Conservation (phyloP, 2,888 invertebrate species). For the Tinea trinotella region DNA sequence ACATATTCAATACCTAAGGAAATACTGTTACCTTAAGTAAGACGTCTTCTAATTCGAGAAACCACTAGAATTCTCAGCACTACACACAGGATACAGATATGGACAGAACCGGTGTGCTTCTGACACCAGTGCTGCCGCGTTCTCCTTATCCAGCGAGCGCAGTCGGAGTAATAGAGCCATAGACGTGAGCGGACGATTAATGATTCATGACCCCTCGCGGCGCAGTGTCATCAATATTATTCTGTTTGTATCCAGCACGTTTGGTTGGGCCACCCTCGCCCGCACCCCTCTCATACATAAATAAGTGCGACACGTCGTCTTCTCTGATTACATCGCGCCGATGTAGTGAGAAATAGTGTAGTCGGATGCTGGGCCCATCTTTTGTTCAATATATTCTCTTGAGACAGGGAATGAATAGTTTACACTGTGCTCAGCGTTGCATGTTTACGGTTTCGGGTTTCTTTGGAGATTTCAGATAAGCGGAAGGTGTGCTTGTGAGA, state of each 20-base stretch:
- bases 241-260: conserved; percentile 70
- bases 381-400: conserved; percentile 67
- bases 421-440: conserved; percentile 56
- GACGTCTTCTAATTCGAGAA: conserved; percentile 5
- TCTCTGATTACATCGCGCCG: conserved; percentile 73
- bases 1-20: too few species aligned
- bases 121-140: background rate
- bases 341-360: conserved; percentile 72
- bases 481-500: conserved; percentile 38
- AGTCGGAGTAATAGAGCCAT: conserved; percentile 67
- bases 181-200: conserved; percentile 68
- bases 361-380: conserved; percentile 64
- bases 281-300: conserved; percentile 70
- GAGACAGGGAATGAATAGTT: conserved; percentile 65
- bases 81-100: background rate
- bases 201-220: conserved; percentile 72
- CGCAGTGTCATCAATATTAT: conserved; percentile 73
- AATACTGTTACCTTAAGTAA: too few species aligned
- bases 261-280: conserved; percentile 61
- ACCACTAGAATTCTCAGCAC: background rate
- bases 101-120: conserved; percentile 2
- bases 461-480: conserved; percentile 66
- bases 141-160: conserved; percentile 55
- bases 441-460: conserved; percentile 70
- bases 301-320: conserved; percentile 72